Conservation (phyloP, 2,797 vertebrate genomes). For the Dipus sagitta region DNA sequence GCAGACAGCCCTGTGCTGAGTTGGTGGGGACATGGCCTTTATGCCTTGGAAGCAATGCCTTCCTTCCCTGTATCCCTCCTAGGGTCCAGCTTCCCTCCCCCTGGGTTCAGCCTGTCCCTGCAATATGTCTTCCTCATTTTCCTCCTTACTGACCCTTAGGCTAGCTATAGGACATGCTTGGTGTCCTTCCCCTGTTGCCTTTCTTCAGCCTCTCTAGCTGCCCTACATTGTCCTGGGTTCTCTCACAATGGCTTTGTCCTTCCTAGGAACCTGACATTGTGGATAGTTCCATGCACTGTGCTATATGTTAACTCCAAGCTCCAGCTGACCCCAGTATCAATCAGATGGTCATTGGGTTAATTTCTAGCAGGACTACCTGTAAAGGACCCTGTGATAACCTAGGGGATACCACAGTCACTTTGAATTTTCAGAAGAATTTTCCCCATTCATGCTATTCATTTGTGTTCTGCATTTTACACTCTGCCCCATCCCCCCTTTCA, state of each 20-base stretch:
- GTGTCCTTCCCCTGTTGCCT: neutral
- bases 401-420: neutral
- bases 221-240: neutral
- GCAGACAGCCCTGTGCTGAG: neutral
- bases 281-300: rapidly evolving
- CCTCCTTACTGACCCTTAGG: neutral
- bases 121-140: neutral
- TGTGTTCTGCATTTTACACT: neutral
- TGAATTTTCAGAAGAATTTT: neutral
- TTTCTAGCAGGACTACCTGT: neutral
- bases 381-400: rapidly evolving
- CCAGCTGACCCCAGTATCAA: neutral
- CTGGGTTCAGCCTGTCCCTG: too few species aligned
- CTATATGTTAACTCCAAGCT: too few species aligned
- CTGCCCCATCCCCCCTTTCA: too few species aligned
- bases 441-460: neutral
- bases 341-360: too few species aligned
- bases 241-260: neutral
- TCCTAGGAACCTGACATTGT: neutral
- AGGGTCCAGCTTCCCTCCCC: neutral
- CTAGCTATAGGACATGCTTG: neutral
- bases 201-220: neutral
- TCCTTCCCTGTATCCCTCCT: neutral
- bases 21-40: neutral
- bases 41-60: neutral